phyloP scores from a whole-genome alignment of 2,888 invertebrate genomes.

The Disparrhopalites patrizii region DNA sequence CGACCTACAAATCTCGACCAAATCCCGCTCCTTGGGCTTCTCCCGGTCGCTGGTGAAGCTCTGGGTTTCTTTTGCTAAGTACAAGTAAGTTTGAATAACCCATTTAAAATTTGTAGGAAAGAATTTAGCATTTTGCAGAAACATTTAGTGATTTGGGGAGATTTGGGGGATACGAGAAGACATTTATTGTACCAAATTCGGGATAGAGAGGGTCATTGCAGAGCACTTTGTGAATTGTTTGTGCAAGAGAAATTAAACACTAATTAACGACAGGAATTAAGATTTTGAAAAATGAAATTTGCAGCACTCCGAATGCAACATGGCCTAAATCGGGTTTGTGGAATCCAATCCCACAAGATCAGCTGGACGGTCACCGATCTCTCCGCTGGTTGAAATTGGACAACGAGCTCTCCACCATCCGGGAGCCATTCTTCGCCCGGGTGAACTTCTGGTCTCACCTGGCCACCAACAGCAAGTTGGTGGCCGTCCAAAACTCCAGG shows the following conservation, averaged over 20 bases:
- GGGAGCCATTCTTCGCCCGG: slow-evolving; percentile 2
- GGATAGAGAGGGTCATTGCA: no score
- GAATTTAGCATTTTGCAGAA: neutral
- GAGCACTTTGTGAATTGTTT: no score
- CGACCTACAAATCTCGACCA: neutral
- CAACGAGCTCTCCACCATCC: slow-evolving; percentile 27
- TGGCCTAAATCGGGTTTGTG: neutral
- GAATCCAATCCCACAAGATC: slow-evolving; percentile 1
- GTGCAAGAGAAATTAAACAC: no score
- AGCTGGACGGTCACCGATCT: slow-evolving; percentile 4
- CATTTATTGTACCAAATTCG: no score
- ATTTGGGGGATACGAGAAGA: no score
- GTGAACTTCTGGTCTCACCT: slow-evolving; percentile 7
- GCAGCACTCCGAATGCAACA: slow-evolving; percentile 10
- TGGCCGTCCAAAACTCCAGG: neutral
- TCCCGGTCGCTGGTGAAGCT: neutral
- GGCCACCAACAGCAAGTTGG: neutral
- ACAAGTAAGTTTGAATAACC: no score
- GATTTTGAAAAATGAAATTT: no score
- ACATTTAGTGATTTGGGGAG: no score
- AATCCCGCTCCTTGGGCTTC: slow-evolving; percentile 5
- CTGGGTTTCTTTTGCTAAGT: slow-evolving; percentile 9
- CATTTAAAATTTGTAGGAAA: neutral
- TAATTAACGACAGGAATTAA: no score
- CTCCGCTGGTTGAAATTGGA: slow-evolving; percentile 25